Percentiles rank a stretch among this genome's conserved stretches.
Evolutionary conservation across 2,113 vertebrate genomes (phyloP).

Genomic region (Larimichthys polyactis): DNA sequence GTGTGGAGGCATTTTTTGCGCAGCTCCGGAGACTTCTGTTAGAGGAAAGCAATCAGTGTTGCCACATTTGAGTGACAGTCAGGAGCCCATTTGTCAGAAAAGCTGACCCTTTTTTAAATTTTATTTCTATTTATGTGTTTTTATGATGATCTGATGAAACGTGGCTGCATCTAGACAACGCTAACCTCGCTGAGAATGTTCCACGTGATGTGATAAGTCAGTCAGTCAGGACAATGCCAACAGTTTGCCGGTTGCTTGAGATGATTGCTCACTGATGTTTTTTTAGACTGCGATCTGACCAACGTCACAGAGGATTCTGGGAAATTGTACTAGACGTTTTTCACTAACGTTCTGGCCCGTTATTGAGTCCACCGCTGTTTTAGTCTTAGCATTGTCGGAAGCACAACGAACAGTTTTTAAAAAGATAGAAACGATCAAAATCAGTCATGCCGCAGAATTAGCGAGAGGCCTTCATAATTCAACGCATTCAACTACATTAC

Average conservation of each 20-base stretch:
- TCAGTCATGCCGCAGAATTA: too few relatives aligned
- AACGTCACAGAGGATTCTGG: background rate
- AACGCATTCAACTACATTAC: too few relatives aligned
- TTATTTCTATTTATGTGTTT: background rate
- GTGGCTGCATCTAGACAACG: too few relatives aligned
- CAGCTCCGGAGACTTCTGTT: background rate
- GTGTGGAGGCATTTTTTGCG: slow-evolving; percentile 65
- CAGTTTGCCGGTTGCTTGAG: background rate
- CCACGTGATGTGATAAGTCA: too few relatives aligned
- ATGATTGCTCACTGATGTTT: background rate
- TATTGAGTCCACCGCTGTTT: too few relatives aligned
- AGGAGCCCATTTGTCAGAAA: background rate
- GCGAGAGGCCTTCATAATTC: too few relatives aligned
- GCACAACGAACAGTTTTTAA: too few relatives aligned
- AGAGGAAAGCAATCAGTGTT: background rate
- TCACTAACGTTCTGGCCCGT: background rate
- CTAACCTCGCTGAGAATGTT: too few relatives aligned
- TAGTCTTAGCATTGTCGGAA: too few relatives aligned
- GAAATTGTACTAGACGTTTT: background rate
- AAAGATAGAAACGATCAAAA: too few relatives aligned
- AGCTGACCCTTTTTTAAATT: background rate
- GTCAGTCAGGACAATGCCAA: too few relatives aligned
- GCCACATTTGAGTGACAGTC: slow-evolving; percentile 7
- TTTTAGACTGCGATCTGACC: background rate
- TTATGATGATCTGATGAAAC: too few relatives aligned